These are phyloP conservation scores for Poeciliopsis retropinna DNA, from an alignment of 2,113 vertebrate genomes.

Conservation along the genomic window DNA sequence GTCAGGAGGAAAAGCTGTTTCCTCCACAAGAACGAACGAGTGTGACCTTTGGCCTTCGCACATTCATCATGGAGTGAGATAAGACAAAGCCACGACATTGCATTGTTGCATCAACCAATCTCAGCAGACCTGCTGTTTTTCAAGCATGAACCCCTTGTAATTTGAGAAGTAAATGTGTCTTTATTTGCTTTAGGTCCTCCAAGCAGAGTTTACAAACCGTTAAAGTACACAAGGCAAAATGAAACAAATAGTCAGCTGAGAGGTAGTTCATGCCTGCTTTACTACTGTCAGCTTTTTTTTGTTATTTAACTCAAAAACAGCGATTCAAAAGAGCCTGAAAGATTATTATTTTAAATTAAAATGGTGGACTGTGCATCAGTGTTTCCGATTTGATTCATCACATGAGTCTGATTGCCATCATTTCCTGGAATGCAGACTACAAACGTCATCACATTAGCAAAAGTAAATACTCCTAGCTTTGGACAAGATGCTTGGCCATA, in stretches of 20 bases:
- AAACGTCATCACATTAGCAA: conserved; percentile 15
- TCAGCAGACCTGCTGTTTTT: conserved; percentile 39
- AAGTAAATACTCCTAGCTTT: conserved; percentile 21
- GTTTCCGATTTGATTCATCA: conserved; percentile 15
- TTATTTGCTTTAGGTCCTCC: conserved; percentile 20
- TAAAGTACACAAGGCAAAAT: background rate
- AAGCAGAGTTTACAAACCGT: conserved; percentile 12
- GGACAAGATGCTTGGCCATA: background rate
- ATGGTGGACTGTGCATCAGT: background rate
- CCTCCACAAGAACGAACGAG: conserved; percentile 81
- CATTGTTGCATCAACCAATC: conserved; percentile 60
- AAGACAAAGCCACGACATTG: conserved; percentile 53
- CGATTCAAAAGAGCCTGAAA: background rate
- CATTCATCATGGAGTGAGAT: conserved; percentile 80
- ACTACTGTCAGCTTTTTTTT: no score
- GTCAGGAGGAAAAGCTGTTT: conserved; percentile 79
- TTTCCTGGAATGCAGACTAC: conserved; percentile 24
- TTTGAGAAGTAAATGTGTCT: conserved; percentile 21
- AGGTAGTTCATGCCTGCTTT: background rate
- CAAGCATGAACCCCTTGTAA: conserved; percentile 31
- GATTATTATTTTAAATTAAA: background rate
- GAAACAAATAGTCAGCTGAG: conserved; percentile 27
- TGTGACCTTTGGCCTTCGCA: conserved; percentile 79
- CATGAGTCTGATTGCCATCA: background rate
- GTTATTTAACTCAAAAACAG: conserved; percentile 5